Evolutionary conservation across 2,113 vertebrate genomes (phyloP), one percentile per base, ranked within the genome.

Genomic region (Rhineura floridana): DNA sequence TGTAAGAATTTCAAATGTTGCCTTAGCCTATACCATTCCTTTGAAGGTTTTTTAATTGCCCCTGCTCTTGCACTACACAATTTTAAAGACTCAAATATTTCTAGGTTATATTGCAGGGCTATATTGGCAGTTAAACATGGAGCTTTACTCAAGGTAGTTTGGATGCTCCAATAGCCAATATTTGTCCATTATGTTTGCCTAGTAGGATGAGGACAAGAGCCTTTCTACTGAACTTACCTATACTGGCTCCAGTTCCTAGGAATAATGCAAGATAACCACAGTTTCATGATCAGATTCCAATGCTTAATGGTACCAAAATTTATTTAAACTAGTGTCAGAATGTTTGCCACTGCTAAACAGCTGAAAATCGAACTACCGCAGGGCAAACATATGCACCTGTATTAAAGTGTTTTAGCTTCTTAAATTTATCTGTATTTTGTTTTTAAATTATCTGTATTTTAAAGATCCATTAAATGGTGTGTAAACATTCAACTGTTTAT

Each of bases 351-450:
- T 81, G 78, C 65, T 59, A 55, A 79, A 70, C n/a, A 33, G 55
- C 36, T 55, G 85, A n/a, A 59, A 15, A 80, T 83, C 82, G 88
- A 55, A 91, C 67, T 25, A 81, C 88, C 85, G 39, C 0, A 17
- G 46, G 88, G 36, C 19, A 90, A 76, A 63, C 84, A 70, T 44
- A 80, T 0, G 13, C 77, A 59, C 76, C 28, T 84, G 65, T 17
- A 55, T 73, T 28, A 52, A 84, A 36, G 30, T n/a, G 63, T 69
- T 48, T 83, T 36, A 83, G 10, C 46, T 39, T 39, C n/a, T 55
- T 17, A 86, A 44, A 76, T 76, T 21, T 46, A 82, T 52, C 77
- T 76, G 62, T 87, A 90, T 80, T 91, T 87, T n/a, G n/a, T 39
- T 39, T 23, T 55, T 17, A 86, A 44, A 76, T 76, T 21, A 82